Conservation (phyloP, 2,113 vertebrate genomes). For the Hirundichthys speculiger region DNA sequence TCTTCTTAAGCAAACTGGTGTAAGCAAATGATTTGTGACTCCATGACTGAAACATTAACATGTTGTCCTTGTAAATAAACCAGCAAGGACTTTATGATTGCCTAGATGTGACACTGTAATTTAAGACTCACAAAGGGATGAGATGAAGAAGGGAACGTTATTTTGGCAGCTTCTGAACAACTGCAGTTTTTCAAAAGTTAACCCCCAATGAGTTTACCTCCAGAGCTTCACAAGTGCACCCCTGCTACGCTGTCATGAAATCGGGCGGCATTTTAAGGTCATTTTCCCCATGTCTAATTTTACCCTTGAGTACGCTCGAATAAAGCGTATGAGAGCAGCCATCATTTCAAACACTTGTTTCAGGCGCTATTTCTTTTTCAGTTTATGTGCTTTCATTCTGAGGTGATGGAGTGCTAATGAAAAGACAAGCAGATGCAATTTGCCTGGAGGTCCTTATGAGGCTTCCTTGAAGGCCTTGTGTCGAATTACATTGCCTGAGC, state of each 20-base stretch:
- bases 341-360: conserved; percentile 83
- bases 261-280: conserved; percentile 71
- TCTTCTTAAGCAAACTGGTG: conserved; percentile 18
- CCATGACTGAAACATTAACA: conserved; percentile 64
- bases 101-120: conserved; percentile 52
- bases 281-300: conserved; percentile 81
- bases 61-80: conserved; percentile 66
- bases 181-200: conserved; percentile 64
- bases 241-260: conserved; percentile 58
- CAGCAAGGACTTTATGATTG: conserved; percentile 54
- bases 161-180: conserved; percentile 55
- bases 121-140: conserved; percentile 42
- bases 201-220: conserved; percentile 60
- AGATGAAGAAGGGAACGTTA: conserved; percentile 51
- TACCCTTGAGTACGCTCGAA: conserved; percentile 78
- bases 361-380: conserved; percentile 71
- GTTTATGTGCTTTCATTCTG: conserved; percentile 74
- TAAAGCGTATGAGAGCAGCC: conserved; percentile 73
- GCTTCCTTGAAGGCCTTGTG: conserved; percentile 29
- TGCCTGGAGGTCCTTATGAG: conserved; percentile 56
- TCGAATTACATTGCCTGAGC: conserved; percentile 31
- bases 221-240: conserved; percentile 56
- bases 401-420: conserved; percentile 77
- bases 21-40: conserved; percentile 64
- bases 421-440: conserved; percentile 67